Percentiles rank a stretch among this genome's conserved stretches.
These are phyloP conservation scores for Vesta saturnalis DNA, from an alignment of 2,888 invertebrate species.

Conservation along the genomic window DNA sequence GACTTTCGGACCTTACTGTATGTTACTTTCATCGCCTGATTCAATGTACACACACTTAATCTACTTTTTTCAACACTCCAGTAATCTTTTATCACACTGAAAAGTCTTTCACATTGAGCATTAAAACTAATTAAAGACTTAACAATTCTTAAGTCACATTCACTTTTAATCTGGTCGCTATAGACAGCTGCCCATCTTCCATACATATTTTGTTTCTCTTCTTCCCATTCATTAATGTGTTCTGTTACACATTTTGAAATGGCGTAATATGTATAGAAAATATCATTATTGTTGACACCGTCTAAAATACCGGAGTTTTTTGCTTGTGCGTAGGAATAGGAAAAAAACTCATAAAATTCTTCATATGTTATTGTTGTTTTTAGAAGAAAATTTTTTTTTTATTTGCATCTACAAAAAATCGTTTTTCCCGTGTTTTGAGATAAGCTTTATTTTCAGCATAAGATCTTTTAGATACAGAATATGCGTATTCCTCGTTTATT, in stretches of 20 bases:
- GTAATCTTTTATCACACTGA: not conserved
- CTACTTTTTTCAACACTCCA: not conserved
- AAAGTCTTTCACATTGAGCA: not conserved
- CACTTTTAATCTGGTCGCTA: not conserved
- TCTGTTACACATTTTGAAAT: not conserved
- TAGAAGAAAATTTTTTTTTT: not conserved
- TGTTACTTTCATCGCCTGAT: not conserved
- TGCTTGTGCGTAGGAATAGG: not conserved
- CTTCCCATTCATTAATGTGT: slow-evolving; percentile 7
- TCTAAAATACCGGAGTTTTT: not conserved
- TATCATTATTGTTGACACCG: not conserved
- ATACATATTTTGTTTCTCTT: not conserved
- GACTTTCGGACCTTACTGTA: too few species aligned
- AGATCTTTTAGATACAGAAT: not conserved
- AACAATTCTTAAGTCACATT: not conserved
- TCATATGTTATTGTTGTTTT: not conserved
- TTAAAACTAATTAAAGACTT: not conserved
- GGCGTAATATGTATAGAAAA: not conserved
- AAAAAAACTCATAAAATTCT: not conserved
- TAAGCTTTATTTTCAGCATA: not conserved
- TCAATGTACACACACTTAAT: not conserved
- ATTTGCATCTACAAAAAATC: not conserved
- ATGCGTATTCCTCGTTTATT: slow-evolving; percentile 2
- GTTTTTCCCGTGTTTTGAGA: not conserved
- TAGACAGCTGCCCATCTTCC: not conserved